phyloP scores from a whole-genome alignment of 2,888 invertebrate genomes.

The Marasmarcha lunaedactyla region DNA sequence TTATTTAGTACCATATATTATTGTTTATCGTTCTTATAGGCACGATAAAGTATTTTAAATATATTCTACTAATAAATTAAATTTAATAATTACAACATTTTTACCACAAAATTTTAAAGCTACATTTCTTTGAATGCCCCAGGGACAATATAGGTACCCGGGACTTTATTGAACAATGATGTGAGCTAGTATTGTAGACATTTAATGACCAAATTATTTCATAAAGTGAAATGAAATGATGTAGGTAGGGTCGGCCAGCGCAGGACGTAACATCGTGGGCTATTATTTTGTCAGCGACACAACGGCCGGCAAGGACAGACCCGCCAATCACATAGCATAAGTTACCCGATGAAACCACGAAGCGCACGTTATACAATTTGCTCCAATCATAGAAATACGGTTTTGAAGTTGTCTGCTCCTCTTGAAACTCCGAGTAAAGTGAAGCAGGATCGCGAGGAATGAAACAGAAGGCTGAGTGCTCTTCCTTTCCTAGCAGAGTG shows the following conservation, averaged over 20 bases:
- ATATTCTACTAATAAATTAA: too few species aligned
- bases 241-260: conserved; percentile 30
- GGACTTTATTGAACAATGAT: conserved; percentile 7
- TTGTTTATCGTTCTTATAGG: too few species aligned
- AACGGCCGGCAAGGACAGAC: conserved; percentile 24
- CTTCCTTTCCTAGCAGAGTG: neutral
- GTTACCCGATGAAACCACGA: conserved; percentile 21
- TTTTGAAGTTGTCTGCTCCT: conserved; percentile 2
- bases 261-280: conserved; percentile 45
- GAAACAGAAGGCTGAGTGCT: neutral
- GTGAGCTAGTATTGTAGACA: conserved; percentile 18
- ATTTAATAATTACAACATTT: too few species aligned
- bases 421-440: neutral
- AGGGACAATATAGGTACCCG: too few species aligned
- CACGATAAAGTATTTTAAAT: too few species aligned
- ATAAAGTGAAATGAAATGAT: conserved; percentile 38
- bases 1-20: too few species aligned
- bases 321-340: conserved; percentile 18
- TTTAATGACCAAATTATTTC: conserved; percentile 33
- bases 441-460: neutral
- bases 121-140: too few species aligned
- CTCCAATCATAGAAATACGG: conserved; percentile 5
- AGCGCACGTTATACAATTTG: conserved; percentile 18
- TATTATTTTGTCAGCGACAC: conserved; percentile 41
- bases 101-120: too few species aligned